Evolutionary conservation across 2,888 invertebrate species (phyloP).

Genomic region (Epirrita christyi): DNA sequence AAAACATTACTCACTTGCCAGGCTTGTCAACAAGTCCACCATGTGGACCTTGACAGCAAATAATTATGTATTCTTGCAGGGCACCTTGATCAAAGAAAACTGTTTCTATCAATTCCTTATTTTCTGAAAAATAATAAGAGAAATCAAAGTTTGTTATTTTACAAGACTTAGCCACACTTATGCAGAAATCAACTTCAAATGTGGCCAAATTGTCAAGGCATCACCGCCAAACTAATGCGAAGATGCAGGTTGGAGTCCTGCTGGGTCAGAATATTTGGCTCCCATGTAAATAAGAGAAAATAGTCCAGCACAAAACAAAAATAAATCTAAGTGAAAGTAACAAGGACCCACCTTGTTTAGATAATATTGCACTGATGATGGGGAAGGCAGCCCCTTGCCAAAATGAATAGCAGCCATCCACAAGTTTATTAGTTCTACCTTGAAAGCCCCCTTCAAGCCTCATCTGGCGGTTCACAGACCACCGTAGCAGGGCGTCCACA

Average conservation of each 20-base stretch:
- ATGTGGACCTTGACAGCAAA: constrained; percentile 94
- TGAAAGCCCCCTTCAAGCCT: constrained; percentile 97
- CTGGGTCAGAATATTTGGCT: no score
- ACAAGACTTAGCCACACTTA: no score
- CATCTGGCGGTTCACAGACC: constrained; percentile 97
- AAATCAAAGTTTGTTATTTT: no score
- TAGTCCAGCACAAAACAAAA: no score
- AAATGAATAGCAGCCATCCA: constrained; percentile 99
- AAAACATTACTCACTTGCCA: constrained; percentile 88
- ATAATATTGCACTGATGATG: constrained; percentile 91
- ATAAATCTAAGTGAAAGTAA: not conserved
- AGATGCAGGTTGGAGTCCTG: no score
- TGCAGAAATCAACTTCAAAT: no score
- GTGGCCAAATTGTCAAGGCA: no score
- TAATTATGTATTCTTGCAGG: constrained; percentile 96
- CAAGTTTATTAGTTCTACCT: constrained; percentile 98
- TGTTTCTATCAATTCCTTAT: constrained; percentile 80
- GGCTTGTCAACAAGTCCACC: constrained; percentile 99
- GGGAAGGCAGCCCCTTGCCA: constrained; percentile 99
- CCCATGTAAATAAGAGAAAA: no score
- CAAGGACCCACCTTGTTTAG: constrained; percentile 70
- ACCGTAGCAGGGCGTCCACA: constrained; percentile 90
- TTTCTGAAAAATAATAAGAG: constrained; percentile 57
- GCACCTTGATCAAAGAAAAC: constrained; percentile 93
- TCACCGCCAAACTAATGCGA: no score